Conservation (phyloP, 2,113 vertebrate species). For the Mormoops blainvillei region DNA sequence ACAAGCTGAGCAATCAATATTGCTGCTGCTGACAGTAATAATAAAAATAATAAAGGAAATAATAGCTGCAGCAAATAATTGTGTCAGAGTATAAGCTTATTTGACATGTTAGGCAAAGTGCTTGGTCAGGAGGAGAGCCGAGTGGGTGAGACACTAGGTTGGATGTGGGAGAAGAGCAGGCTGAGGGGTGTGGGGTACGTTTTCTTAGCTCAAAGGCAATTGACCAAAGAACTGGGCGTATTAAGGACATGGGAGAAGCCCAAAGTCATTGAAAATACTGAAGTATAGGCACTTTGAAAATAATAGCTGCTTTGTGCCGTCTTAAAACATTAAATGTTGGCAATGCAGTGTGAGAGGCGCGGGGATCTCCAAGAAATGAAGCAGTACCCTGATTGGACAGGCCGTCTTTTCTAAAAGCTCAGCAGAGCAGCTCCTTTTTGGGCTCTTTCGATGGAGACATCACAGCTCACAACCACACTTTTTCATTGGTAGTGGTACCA, state of each 20-base stretch:
- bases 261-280: not conserved
- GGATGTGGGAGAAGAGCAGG: not conserved
- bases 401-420: not conserved
- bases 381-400: not conserved
- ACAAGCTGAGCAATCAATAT: not conserved
- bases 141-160: accelerated
- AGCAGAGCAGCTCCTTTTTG: not conserved
- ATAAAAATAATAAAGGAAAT: not conserved
- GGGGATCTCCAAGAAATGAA: not conserved
- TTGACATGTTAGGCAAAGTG: not conserved
- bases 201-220: not conserved
- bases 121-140: not conserved
- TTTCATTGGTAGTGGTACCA: not conserved
- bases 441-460: not conserved
- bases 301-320: not conserved
- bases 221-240: not conserved
- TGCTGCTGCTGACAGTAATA: not conserved
- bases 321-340: not conserved
- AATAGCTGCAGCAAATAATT: not conserved
- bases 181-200: accelerated
- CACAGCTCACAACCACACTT: not conserved
- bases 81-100: not conserved
- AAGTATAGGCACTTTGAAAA: not conserved
- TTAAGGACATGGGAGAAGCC: not conserved
- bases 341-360: not conserved